A percentile compares a stretch with the other conserved stretches of the same genome.
phyloP scores from a whole-genome alignment of 2,888 invertebrate species.

The Ischnura elegans region DNA sequence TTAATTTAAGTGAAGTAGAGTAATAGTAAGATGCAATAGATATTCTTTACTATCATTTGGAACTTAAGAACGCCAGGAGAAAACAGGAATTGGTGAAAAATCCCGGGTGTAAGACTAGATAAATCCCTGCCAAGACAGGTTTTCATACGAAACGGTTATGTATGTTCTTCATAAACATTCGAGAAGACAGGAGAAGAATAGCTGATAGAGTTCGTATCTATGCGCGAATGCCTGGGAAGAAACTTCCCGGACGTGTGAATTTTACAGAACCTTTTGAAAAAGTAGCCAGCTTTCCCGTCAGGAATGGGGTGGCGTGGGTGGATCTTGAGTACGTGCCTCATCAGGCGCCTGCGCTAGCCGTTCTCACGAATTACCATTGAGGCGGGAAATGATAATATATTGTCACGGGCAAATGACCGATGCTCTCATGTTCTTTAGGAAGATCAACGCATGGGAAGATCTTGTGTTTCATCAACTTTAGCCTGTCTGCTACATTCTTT shows the following conservation, averaged over 20 bases:
- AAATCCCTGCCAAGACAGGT: background rate
- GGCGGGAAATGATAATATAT: background rate
- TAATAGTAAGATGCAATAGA: too few species aligned
- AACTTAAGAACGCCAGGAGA: too few species aligned
- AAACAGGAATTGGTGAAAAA: too few species aligned
- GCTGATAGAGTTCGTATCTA: background rate
- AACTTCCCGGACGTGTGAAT: background rate
- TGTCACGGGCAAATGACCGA: background rate
- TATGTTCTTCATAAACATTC: background rate
- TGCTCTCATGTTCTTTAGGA: background rate
- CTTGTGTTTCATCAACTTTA: background rate
- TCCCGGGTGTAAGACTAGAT: too few species aligned
- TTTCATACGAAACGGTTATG: background rate
- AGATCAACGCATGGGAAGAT: background rate
- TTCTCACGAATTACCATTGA: background rate
- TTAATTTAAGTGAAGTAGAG: too few species aligned
- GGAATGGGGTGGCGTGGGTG: background rate
- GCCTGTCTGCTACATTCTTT: constrained; percentile 1
- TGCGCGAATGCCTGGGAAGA: background rate
- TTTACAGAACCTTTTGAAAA: background rate
- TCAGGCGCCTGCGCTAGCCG: background rate
- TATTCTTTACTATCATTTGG: too few species aligned
- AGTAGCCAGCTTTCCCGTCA: background rate
- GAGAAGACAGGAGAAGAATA: background rate
- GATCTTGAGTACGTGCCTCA: background rate